Evolutionary conservation across 2,888 invertebrate genomes (phyloP).

Genomic region (Neelides folsomi): DNA sequence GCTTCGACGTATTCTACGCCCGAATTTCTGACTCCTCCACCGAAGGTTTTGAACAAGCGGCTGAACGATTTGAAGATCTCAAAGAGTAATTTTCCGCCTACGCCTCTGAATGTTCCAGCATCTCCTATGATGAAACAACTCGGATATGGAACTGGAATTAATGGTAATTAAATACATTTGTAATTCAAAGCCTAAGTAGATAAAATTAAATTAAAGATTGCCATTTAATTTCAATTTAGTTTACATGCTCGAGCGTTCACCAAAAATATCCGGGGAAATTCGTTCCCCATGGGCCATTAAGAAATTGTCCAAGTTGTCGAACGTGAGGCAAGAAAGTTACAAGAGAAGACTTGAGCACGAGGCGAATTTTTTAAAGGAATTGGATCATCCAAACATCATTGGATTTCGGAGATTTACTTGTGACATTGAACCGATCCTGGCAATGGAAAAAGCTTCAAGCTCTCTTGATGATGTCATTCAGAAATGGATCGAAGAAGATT

Average conservation of each 20-base stretch:
- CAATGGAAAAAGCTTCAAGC: conserved; percentile 62
- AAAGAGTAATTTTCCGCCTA: too few relatives aligned
- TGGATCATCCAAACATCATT: conserved; percentile 70
- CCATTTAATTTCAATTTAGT: conserved; percentile 39
- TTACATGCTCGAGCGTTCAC: conserved; percentile 59
- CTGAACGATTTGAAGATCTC: too few relatives aligned
- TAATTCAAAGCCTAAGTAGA: neutral
- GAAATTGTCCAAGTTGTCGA: conserved; percentile 41
- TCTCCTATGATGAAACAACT: conserved; percentile 23
- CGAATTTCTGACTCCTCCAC: too few relatives aligned
- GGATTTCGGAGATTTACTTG: conserved; percentile 52
- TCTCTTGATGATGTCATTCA: conserved; percentile 65
- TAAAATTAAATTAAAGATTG: conserved; percentile 1
- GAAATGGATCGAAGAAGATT: conserved; percentile 50
- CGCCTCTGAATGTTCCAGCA: conserved; percentile 22
- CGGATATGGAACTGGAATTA: conserved; percentile 28
- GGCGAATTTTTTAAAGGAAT: conserved; percentile 52
- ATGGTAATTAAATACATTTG: neutral
- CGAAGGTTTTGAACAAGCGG: too few relatives aligned
- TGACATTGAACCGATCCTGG: conserved; percentile 46
- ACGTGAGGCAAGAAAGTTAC: conserved; percentile 5
- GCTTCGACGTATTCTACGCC: too few relatives aligned
- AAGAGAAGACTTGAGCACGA: conserved; percentile 44
- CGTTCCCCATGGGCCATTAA: conserved; percentile 82
- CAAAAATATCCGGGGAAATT: conserved; percentile 47